Evolutionary conservation across 2,797 vertebrate genomes (phyloP).

Genomic region (Parauchenoglanis punctatus): DNA sequence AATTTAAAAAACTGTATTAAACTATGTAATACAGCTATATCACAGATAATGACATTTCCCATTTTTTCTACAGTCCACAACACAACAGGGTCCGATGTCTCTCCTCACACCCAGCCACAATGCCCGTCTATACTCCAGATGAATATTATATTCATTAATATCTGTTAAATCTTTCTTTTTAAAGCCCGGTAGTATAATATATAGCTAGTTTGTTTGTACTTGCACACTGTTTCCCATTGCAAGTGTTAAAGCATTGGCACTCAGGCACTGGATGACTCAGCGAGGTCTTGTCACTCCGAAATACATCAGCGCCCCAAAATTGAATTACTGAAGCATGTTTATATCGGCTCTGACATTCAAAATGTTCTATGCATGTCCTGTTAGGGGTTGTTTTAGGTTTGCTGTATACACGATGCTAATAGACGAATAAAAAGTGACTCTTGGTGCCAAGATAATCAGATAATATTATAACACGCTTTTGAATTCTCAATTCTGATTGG

Average conservation of each 20-base stretch:
- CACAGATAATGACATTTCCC: neutral
- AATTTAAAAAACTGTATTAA: neutral
- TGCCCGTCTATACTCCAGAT: neutral
- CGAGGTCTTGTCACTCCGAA: neutral
- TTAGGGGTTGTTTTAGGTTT: neutral
- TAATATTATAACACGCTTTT: neutral
- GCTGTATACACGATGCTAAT: neutral
- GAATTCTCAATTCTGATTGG: neutral
- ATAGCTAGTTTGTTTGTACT: neutral
- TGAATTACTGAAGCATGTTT: neutral
- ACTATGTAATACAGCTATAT: neutral
- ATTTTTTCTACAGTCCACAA: neutral
- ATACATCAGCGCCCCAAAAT: conserved; percentile 7
- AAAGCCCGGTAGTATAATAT: neutral
- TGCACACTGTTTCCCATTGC: neutral
- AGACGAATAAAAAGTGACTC: neutral
- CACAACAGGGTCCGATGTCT: neutral
- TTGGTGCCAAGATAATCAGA: neutral
- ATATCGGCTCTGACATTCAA: neutral
- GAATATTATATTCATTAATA: neutral
- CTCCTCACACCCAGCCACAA: neutral
- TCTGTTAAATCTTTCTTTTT: neutral
- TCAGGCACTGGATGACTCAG: neutral
- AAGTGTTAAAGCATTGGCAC: neutral
- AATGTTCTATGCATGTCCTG: neutral